phyloP scores from a whole-genome alignment of 1,140 invertebrate species.

The Hylaeus volcanicus region DNA sequence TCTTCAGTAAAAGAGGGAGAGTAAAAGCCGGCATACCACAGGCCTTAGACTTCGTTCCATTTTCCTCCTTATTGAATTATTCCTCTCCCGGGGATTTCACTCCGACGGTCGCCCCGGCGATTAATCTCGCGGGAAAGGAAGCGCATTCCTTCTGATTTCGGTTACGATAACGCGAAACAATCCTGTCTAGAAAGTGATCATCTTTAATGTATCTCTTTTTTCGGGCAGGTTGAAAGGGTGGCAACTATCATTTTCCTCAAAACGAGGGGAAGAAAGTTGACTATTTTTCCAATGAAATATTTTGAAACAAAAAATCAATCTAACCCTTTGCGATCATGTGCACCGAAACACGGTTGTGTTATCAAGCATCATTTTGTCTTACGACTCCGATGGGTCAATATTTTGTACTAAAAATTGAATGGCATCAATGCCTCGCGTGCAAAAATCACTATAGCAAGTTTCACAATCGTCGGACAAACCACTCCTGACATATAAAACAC shows the following conservation, averaged over 20 bases:
- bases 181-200: constrained; percentile 22
- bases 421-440: too few species aligned
- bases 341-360: too few species aligned
- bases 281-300: too few species aligned
- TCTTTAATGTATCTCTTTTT: not conserved
- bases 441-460: too few species aligned
- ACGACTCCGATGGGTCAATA: too few species aligned
- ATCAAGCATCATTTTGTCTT: too few species aligned
- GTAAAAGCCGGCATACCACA: constrained; percentile 44
- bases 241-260: not conserved
- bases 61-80: constrained; percentile 45
- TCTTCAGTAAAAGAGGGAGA: constrained; percentile 42
- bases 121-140: constrained; percentile 46
- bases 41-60: constrained; percentile 33
- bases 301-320: too few species aligned
- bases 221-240: not conserved
- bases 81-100: constrained; percentile 40
- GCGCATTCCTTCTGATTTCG: constrained; percentile 18
- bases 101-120: constrained; percentile 4
- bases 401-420: too few species aligned
- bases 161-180: constrained; percentile 20
- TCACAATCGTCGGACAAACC: too few species aligned
- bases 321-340: too few species aligned
- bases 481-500: too few species aligned
- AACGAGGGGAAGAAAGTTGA: too few species aligned